Evolutionary conservation across 2,888 invertebrate species (phyloP).

Genomic region (Nymphalis urticae): DNA sequence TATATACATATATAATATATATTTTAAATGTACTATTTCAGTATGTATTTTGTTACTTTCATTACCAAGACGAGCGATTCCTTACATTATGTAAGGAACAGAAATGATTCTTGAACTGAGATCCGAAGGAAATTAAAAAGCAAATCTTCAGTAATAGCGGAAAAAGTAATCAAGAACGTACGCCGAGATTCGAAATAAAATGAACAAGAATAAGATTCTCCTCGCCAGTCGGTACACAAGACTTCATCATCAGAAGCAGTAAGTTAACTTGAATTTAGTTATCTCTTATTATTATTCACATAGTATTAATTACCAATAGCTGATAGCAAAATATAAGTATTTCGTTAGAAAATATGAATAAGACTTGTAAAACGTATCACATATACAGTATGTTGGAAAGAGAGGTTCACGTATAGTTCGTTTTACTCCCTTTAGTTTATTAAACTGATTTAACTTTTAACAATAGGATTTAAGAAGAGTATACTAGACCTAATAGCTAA

Average conservation of each 20-base stretch:
- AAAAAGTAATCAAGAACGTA: constrained; percentile 2
- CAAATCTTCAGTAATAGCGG: background rate
- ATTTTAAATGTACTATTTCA: background rate
- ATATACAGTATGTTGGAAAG: no score
- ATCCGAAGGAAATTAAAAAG: constrained; percentile 5
- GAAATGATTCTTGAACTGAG: background rate
- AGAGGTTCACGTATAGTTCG: no score
- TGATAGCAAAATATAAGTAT: background rate
- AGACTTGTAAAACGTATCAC: no score
- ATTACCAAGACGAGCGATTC: background rate
- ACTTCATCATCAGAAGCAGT: background rate
- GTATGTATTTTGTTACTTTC: background rate
- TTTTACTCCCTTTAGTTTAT: no score
- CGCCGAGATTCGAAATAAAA: background rate
- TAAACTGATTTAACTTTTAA: no score
- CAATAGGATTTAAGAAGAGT: no score
- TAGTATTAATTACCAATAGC: background rate
- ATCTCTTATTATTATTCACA: no score
- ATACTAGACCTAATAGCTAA: no score
- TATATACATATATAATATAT: no score
- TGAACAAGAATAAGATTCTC: background rate
- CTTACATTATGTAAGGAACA: background rate
- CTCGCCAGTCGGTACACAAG: background rate
- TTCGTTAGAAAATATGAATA: no score
- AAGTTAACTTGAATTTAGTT: background rate